Conservation (phyloP, 2,888 invertebrate genomes). For the Erynnis tages region DNA sequence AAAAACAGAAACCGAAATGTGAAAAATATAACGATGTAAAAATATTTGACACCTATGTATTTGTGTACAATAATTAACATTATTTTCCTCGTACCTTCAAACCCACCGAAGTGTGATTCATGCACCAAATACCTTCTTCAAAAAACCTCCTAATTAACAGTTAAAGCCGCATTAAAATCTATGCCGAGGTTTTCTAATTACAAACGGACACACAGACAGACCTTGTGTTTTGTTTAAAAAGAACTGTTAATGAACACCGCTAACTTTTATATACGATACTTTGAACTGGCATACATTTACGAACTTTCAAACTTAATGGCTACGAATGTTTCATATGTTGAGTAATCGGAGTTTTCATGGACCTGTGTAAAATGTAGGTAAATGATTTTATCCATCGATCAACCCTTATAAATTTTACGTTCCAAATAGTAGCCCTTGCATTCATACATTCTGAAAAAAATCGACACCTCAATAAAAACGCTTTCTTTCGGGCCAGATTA, state of each 20-base stretch:
- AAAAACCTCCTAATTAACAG: slow-evolving; percentile 19
- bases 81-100: not conserved
- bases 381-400: too few relatives aligned
- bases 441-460: too few relatives aligned
- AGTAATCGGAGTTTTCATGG: too few relatives aligned
- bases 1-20: too few relatives aligned
- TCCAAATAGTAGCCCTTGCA: too few relatives aligned
- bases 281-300: not conserved
- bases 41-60: too few relatives aligned
- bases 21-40: too few relatives aligned
- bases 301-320: not conserved
- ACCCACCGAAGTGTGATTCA: slow-evolving; percentile 12
- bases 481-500: too few relatives aligned
- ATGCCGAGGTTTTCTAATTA: slow-evolving; percentile 23
- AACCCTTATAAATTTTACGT: too few relatives aligned
- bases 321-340: not conserved
- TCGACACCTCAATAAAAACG: too few relatives aligned
- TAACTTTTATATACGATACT: slow-evolving; percentile 11
- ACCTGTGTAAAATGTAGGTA: too few relatives aligned
- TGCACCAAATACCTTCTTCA: slow-evolving; percentile 16
- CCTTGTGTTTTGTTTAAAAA: slow-evolving; percentile 20
- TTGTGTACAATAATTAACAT: too few relatives aligned
- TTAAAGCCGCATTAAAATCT: slow-evolving; percentile 21
- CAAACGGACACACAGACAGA: slow-evolving; percentile 18
- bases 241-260: slow-evolving; percentile 21